Percentiles rank a stretch among this genome's conserved stretches.
phyloP scores from a whole-genome alignment of 1,140 invertebrate genomes.

The Fopius arisanus region DNA sequence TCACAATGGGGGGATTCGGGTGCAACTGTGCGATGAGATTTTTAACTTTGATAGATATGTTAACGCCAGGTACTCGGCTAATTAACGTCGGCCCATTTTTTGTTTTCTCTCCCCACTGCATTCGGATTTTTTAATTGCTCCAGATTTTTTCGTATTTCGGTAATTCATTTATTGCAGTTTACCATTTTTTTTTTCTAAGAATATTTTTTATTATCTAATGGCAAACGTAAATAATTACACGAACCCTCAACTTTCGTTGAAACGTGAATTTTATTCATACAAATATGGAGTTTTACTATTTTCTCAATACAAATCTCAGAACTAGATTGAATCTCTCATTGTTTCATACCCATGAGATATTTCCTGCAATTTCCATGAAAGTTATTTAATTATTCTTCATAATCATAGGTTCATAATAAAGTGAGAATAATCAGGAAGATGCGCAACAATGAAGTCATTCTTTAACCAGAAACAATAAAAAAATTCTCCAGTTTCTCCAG shows the following conservation, averaged over 20 bases:
- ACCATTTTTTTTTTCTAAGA: no score
- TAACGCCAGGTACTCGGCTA: background rate
- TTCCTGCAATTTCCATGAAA: background rate
- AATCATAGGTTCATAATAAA: background rate
- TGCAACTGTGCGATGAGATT: constrained; percentile 10
- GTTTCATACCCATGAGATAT: background rate
- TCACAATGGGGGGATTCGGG: constrained; percentile 17
- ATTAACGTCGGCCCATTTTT: background rate
- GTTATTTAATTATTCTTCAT: background rate
- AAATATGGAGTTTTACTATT: no score
- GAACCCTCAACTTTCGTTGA: no score
- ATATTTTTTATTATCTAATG: no score
- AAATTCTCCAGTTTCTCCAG: no score
- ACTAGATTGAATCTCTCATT: background rate
- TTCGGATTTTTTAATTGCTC: background rate
- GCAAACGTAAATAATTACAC: no score
- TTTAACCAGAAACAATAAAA: background rate
- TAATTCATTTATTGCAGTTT: no score
- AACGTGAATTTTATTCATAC: no score
- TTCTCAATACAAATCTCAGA: no score
- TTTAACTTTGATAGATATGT: background rate
- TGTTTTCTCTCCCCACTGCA: background rate
- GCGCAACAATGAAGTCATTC: background rate
- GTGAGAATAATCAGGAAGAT: background rate
- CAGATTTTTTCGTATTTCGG: background rate